Percentiles rank a stretch among this genome's conserved stretches.
phyloP scores from a whole-genome alignment of 1,140 invertebrate genomes.

The Maniola jurtina region DNA sequence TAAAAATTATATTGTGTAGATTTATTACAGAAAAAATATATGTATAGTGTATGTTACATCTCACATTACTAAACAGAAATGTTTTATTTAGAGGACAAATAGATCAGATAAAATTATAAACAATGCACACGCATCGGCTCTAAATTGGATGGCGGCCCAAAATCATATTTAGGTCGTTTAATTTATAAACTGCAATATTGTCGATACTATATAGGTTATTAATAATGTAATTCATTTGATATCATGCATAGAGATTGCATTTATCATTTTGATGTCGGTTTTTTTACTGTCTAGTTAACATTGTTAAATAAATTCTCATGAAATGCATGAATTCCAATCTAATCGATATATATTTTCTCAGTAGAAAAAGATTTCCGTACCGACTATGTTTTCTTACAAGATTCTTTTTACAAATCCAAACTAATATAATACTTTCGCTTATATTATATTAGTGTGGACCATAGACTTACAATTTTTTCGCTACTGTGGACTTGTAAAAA shows the following conservation, averaged over 20 bases:
- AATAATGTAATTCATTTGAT: background rate
- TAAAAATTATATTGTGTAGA: background rate
- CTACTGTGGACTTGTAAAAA: no score
- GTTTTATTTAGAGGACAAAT: background rate
- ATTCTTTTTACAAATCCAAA: no score
- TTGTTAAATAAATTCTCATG: no score
- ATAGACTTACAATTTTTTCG: no score
- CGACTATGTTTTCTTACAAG: no score
- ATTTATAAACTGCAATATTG: slow-evolving; percentile 1
- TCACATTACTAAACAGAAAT: background rate
- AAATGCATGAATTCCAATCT: no score
- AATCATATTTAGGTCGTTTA: background rate
- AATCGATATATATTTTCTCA: no score
- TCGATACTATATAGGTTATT: background rate
- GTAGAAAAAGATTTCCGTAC: no score
- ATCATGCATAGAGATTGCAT: background rate
- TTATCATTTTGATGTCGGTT: background rate
- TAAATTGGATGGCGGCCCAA: background rate
- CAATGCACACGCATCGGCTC: background rate
- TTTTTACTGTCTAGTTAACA: no score
- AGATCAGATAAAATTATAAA: background rate
- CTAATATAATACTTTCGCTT: no score
- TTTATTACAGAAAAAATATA: background rate
- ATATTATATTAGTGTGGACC: no score
- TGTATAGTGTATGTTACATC: background rate